Conservation (phyloP, 2,113 vertebrate species). For the Morphnarchus princeps region DNA sequence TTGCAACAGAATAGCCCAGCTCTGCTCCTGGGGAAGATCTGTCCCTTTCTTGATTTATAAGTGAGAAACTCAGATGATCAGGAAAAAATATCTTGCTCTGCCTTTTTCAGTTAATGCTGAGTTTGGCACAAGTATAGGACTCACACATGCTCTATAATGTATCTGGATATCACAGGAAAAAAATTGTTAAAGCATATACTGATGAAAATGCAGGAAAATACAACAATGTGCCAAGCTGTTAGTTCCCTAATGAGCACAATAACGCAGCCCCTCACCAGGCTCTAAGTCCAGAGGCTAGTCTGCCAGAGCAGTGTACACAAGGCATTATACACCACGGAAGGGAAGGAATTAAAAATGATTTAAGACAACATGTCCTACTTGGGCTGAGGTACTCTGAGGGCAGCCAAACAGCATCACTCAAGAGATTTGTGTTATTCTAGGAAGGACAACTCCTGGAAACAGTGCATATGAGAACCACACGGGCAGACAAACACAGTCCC, state of each 20-base stretch:
- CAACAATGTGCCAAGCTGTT: background rate
- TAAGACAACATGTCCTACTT: background rate
- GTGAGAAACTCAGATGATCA: background rate
- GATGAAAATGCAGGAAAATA: background rate
- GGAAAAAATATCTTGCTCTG: background rate
- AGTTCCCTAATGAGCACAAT: background rate
- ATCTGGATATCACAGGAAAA: background rate
- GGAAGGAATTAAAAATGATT: background rate
- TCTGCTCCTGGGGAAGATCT: background rate
- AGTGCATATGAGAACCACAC: background rate
- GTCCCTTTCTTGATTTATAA: background rate
- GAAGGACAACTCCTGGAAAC: constrained; percentile 17
- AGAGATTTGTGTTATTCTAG: background rate
- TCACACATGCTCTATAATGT: background rate
- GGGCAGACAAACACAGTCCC: background rate
- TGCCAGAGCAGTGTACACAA: background rate
- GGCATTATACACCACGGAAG: background rate
- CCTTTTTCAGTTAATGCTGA: background rate
- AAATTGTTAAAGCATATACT: background rate
- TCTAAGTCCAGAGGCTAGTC: background rate
- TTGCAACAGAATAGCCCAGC: background rate
- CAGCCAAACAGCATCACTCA: background rate
- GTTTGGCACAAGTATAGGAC: background rate
- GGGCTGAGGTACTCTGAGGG: background rate
- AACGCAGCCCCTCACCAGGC: accelerated